These are phyloP conservation scores for Morus bassanus DNA, from an alignment of 2,797 vertebrate species.

Conservation along the genomic window DNA sequence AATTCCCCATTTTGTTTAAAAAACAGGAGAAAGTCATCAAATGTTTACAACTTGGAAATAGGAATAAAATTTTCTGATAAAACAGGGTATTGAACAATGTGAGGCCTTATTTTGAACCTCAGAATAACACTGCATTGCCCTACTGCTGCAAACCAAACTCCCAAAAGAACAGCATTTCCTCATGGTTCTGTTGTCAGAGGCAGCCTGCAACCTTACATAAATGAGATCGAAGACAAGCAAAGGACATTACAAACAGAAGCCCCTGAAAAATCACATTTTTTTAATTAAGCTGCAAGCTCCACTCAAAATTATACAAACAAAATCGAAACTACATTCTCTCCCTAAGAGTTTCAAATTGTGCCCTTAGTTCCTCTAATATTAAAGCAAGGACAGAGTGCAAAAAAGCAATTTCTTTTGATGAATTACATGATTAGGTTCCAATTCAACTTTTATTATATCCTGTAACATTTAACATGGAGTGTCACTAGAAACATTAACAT, in stretches of 20 bases:
- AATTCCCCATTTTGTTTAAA: neutral
- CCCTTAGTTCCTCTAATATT: neutral
- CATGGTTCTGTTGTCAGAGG: neutral
- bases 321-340: neutral
- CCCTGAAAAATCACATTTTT: neutral
- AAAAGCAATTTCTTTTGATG: constrained; percentile 24
- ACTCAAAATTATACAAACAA: neutral
- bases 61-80: neutral
- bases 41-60: neutral
- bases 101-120: neutral
- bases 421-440: neutral
- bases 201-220: neutral
- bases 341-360: neutral
- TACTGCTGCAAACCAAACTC: neutral
- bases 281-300: neutral
- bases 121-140: neutral
- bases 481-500: neutral
- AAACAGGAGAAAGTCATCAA: neutral
- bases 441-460: neutral
- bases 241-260: neutral
- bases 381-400: constrained; percentile 5
- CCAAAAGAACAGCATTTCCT: neutral
- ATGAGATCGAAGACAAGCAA: neutral
- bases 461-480: neutral
- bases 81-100: neutral